Evolutionary conservation across 2,113 vertebrate genomes (phyloP).

Genomic region (Acrocephalus arundinaceus): DNA sequence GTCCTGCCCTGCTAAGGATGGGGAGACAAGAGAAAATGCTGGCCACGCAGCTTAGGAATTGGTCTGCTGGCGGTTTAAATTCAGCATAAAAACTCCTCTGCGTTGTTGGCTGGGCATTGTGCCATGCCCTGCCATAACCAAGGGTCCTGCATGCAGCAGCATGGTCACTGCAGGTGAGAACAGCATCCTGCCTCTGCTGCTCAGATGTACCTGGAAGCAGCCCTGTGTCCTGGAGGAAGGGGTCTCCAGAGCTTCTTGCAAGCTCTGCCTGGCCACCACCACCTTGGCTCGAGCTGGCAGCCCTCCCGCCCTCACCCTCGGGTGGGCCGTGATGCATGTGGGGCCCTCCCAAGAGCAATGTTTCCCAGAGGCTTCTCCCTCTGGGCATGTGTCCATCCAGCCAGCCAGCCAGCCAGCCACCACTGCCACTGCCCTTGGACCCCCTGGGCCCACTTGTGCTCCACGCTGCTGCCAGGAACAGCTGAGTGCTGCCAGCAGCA

Average conservation of each 20-base stretch:
- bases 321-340: fast-evolving
- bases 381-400: fast-evolving
- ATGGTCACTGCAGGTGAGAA: not conserved
- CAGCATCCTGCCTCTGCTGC: not conserved
- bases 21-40: not conserved
- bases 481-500: not conserved
- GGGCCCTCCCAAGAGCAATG: not conserved
- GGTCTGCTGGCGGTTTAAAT: not conserved
- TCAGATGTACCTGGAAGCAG: not conserved
- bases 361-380: not conserved
- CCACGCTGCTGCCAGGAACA: fast-evolving
- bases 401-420: not conserved
- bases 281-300: not conserved
- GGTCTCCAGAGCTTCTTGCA: not conserved
- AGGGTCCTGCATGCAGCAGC: not conserved
- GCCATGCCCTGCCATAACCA: constrained; percentile 1
- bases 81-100: not conserved
- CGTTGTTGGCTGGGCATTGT: not conserved
- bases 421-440: not conserved
- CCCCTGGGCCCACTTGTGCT: not conserved
- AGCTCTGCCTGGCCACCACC: not conserved
- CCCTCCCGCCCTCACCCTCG: not conserved
- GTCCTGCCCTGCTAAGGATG: not conserved
- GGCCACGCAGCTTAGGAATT: not conserved
- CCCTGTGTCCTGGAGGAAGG: not conserved